A percentile compares a stretch with the other conserved stretches of the same genome.
Evolutionary conservation across 2,113 vertebrate genomes (phyloP).

Genomic region (Neolamprologus sp.): DNA sequence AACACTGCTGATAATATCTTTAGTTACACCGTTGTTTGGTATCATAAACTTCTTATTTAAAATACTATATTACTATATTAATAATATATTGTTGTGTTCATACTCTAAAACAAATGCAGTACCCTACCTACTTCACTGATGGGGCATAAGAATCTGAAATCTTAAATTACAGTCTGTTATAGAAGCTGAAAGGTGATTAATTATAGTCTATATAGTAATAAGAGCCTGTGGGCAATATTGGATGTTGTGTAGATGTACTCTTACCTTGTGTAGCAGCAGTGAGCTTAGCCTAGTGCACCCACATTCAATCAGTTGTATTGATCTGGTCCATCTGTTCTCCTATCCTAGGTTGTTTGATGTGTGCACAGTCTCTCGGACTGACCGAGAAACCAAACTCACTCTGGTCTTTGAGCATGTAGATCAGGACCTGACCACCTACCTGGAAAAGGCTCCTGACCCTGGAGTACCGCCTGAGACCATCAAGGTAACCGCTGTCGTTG

Average conservation of each 20-base stretch:
- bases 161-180: neutral
- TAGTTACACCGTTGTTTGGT: neutral
- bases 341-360: conserved; percentile 90
- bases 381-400: conserved; percentile 95
- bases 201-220: neutral
- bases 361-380: conserved; percentile 93
- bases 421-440: conserved; percentile 97
- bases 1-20: neutral
- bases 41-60: neutral
- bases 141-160: neutral
- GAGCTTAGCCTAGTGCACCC: neutral
- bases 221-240: neutral
- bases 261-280: neutral
- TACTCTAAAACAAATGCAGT: neutral
- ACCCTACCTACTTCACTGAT: neutral
- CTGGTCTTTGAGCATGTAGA: conserved; percentile 98
- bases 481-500: conserved; percentile 77
- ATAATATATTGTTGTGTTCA: neutral
- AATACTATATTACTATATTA: neutral
- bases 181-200: neutral
- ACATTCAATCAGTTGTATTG: neutral
- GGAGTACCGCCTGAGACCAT: conserved; percentile 96
- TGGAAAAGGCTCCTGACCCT: conserved; percentile 96
- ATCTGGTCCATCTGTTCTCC: conserved; percentile 5
- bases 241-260: neutral